A percentile compares a stretch with the other conserved stretches of the same genome.
Evolutionary conservation across 2,888 invertebrate species (phyloP).

Genomic region (Flexamia atlantica): DNA sequence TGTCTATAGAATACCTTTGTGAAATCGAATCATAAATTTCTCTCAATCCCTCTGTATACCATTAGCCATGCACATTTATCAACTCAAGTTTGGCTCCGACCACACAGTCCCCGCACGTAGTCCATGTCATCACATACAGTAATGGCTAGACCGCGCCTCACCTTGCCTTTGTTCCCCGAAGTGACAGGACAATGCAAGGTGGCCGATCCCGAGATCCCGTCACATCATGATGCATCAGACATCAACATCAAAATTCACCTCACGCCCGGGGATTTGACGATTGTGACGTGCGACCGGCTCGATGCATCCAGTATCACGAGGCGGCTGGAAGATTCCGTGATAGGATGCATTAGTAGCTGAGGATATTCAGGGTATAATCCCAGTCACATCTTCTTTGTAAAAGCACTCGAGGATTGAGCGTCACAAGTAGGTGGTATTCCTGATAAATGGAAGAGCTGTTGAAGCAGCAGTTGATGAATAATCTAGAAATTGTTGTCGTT

Average conservation of each 20-base stretch:
- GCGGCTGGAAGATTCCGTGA: neutral
- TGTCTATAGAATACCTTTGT: no score
- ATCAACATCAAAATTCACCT: slow-evolving; percentile 17
- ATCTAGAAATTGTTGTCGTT: no score
- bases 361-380: neutral
- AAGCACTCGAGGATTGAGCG: neutral
- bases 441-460: no score
- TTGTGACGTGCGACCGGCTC: slow-evolving; percentile 25
- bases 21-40: no score
- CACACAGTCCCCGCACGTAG: neutral
- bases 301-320: neutral
- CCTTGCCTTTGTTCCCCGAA: neutral
- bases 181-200: slow-evolving; percentile 38
- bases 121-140: neutral
- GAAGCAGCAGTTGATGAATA: no score
- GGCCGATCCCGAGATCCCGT: slow-evolving; percentile 12
- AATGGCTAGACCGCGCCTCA: neutral
- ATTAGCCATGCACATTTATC: no score
- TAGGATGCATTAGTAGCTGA: slow-evolving; percentile 11
- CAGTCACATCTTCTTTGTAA: neutral
- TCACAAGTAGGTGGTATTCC: no score
- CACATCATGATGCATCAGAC: slow-evolving; percentile 11
- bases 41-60: no score
- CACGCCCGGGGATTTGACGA: slow-evolving; percentile 12
- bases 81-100: no score